Evolutionary conservation across 1,140 invertebrate genomes (phyloP), one percentile per base, ranked within the genome.

Genomic region (Plodia interpunctella): DNA sequence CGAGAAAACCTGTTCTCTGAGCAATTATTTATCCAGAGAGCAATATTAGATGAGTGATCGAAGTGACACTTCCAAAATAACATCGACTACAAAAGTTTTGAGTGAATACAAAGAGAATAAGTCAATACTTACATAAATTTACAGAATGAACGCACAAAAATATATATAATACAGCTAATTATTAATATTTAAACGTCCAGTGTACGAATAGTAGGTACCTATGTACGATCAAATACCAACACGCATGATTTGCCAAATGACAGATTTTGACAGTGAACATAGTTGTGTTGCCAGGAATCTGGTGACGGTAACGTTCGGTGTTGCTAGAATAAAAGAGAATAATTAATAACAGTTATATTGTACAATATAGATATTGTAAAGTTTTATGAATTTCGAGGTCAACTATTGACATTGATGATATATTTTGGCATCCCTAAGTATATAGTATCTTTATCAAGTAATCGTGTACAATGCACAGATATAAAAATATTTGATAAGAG

Each of bases 191-290:
- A 32, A 13, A n/a, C 9, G 10, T 44, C 66, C 66, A 70, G 66
- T 69, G 56, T 54, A 55, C 68, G 60, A 70, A n/a, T n/a, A n/a
- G n/a, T n/a, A n/a, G n/a, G n/a, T n/a, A n/a, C n/a, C n/a, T n/a
- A 67, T 69, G 56, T 54, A 55, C 68, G 60, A 70, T 62, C 60
- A 56, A 69, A 67, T 61, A 44, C 69, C 69, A 73, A 76, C 76
- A 70, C 75, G 73, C 66, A 69, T 69, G 63, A 79, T 82, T 76
- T 73, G 68, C 66, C 60, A 68, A 71, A 72, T 71, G 74, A 73
- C 71, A 74, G 62, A 38, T 62, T 32, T 32, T 32, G 30, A 32
- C 30, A 32, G 11, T 32, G 10, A 3, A 32, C 2, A 25, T 25
- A n/a, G 21, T 6, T 25, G 21, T 6, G 30, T 32, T 32, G 30